Conservation (phyloP, 1,140 invertebrate genomes). For the Drosophila parabipectinata region DNA sequence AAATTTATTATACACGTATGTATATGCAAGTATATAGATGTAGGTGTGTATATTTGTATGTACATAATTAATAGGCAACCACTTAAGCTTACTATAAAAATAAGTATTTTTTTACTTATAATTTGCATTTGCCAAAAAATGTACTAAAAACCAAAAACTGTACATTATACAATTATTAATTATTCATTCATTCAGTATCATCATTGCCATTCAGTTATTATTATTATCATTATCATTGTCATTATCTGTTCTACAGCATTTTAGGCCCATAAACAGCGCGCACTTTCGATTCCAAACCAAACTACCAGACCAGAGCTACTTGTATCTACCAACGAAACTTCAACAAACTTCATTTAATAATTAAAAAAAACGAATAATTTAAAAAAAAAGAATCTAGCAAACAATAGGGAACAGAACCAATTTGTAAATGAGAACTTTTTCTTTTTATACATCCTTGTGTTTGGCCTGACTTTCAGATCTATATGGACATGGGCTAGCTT, state of each 20-base stretch:
- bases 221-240: conserved; percentile 38
- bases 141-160: conserved; percentile 73
- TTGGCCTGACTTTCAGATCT: conserved; percentile 53
- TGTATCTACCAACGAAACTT: conserved; percentile 22
- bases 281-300: conserved; percentile 40
- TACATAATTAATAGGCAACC: conserved; percentile 80
- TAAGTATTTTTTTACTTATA: conserved; percentile 61
- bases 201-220: conserved; percentile 28
- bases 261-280: conserved; percentile 37
- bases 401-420: conserved; percentile 25
- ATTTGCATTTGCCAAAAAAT: conserved; percentile 59
- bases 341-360: conserved; percentile 17
- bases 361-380: conserved; percentile 33
- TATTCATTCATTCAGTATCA: conserved; percentile 31
- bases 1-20: conserved; percentile 46
- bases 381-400: conserved; percentile 30
- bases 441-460: conserved; percentile 12
- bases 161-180: conserved; percentile 46
- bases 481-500: conserved; percentile 65
- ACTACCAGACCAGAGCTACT: conserved; percentile 33
- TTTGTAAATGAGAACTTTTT: conserved; percentile 33
- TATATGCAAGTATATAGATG: conserved; percentile 40
- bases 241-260: conserved; percentile 49
- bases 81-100: conserved; percentile 77
- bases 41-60: conserved; percentile 55